Evolutionary conservation across 2,113 vertebrate species (phyloP).

Genomic region (Salvator merianae): DNA sequence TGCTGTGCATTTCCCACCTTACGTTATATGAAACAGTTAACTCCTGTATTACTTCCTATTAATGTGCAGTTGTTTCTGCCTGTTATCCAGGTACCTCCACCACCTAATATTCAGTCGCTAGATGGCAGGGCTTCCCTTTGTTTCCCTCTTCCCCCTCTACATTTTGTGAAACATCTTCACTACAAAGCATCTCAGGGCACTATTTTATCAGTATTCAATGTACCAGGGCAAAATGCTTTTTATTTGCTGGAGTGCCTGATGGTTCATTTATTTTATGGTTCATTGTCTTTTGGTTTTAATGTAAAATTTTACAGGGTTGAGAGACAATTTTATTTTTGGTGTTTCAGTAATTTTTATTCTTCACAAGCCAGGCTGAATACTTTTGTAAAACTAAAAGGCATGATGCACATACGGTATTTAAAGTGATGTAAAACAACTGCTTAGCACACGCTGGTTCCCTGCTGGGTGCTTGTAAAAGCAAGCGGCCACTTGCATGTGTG

Average conservation of each 20-base stretch:
- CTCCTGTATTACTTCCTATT: not conserved
- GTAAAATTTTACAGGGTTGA: not conserved
- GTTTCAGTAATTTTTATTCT: not conserved
- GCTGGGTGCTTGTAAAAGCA: not conserved
- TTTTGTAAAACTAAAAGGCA: not conserved
- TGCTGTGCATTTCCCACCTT: no score
- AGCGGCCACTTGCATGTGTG: not conserved
- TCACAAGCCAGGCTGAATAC: not conserved
- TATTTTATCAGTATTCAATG: no score
- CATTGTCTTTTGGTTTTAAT: not conserved
- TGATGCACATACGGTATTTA: not conserved
- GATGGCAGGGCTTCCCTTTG: not conserved
- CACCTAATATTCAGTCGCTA: not conserved
- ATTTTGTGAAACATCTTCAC: not conserved
- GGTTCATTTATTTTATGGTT: not conserved
- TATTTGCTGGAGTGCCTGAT: not conserved
- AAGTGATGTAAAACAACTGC: not conserved
- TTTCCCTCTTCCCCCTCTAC: not conserved
- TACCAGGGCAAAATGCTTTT: no score
- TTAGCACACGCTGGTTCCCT: not conserved
- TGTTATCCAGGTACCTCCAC: no score
- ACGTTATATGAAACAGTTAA: no score
- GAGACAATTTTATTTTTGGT: not conserved
- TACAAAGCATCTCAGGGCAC: not conserved
- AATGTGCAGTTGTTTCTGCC: not conserved